phyloP scores from a whole-genome alignment of 2,888 invertebrate species.

The Trilocha varians region DNA sequence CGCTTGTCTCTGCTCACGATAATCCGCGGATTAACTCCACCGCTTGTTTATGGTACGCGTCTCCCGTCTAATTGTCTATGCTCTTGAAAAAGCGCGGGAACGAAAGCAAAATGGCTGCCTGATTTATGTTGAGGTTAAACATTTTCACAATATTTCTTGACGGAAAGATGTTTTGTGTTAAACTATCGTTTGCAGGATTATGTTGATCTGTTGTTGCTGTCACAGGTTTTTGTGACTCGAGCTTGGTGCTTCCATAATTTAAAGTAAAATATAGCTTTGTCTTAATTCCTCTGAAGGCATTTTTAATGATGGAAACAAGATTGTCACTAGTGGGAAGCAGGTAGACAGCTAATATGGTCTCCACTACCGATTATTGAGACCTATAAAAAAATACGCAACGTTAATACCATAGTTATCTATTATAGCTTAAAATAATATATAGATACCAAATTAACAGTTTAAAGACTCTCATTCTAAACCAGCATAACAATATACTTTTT shows the following conservation, averaged over 20 bases:
- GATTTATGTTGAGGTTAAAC: constrained; percentile 49
- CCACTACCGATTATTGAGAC: too few relatives aligned
- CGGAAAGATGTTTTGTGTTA: constrained; percentile 66
- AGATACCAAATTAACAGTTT: too few relatives aligned
- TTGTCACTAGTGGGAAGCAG: too few relatives aligned
- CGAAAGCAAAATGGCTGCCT: constrained; percentile 50
- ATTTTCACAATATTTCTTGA: constrained; percentile 61
- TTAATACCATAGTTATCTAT: too few relatives aligned
- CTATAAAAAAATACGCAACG: too few relatives aligned
- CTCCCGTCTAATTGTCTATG: constrained; percentile 57
- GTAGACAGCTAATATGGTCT: too few relatives aligned
- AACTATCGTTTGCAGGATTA: constrained; percentile 25
- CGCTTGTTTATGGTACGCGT: constrained; percentile 60
- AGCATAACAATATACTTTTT: too few relatives aligned
- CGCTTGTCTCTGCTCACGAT: constrained; percentile 56
- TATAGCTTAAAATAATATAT: too few relatives aligned
- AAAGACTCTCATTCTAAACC: too few relatives aligned
- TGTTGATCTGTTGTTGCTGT: constrained; percentile 8
- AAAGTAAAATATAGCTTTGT: constrained; percentile 18
- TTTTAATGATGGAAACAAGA: too few relatives aligned
- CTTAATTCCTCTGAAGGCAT: too few relatives aligned
- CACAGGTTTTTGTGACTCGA: constrained; percentile 57
- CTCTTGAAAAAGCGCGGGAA: constrained; percentile 53
- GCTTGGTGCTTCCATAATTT: constrained; percentile 16
- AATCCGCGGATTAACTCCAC: constrained; percentile 58